Conservation (phyloP, 2,797 vertebrate species). For the Buceros bicornis region DNA sequence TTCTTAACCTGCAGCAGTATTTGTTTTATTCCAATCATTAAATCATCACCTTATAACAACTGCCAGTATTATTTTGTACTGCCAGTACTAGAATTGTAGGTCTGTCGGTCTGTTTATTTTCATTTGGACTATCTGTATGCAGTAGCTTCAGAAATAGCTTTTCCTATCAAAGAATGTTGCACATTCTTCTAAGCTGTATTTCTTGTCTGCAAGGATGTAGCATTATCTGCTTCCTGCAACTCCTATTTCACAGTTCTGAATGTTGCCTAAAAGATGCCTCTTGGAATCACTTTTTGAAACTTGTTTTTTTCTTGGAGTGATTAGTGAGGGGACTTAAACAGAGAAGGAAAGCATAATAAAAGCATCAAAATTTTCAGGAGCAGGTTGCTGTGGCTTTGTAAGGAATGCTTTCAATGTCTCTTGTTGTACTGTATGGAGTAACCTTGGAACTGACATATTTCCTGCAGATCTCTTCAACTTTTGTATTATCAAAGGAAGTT, state of each 20-base stretch:
- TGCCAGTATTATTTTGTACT: not conserved
- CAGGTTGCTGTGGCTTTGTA: not conserved
- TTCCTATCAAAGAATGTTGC: not conserved
- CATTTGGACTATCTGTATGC: not conserved
- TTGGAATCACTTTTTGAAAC: not conserved
- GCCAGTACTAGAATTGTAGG: not conserved
- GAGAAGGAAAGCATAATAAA: not conserved
- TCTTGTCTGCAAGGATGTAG: not conserved
- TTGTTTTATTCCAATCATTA: not conserved
- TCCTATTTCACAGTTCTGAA: not conserved
- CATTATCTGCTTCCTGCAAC: not conserved
- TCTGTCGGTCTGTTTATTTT: not conserved
- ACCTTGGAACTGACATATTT: not conserved
- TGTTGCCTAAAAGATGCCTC: not conserved
- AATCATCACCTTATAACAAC: not conserved
- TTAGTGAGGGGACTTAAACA: not conserved
- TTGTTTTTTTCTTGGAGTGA: not conserved
- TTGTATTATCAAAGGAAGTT: not conserved
- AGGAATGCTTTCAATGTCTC: constrained; percentile 10
- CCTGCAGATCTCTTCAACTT: not conserved
- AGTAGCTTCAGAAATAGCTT: not conserved
- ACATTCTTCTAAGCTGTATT: not conserved
- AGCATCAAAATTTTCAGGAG: not conserved
- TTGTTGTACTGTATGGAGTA: not conserved
- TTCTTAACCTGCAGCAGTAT: not conserved